Conservation (phyloP, 1,140 invertebrate species). For the Drosophila nebulosa region DNA sequence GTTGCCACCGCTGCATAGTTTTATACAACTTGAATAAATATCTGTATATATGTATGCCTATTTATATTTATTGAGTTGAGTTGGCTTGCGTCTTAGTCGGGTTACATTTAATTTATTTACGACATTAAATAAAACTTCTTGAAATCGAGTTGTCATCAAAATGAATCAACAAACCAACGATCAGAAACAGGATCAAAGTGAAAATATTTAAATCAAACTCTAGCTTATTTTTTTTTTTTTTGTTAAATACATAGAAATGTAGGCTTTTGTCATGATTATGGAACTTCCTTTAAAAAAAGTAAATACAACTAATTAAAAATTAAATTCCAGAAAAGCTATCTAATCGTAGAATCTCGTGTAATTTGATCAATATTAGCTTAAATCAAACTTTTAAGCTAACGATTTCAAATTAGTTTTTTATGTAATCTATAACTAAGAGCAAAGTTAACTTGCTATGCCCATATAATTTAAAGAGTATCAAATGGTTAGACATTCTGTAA, state of each 20-base stretch:
- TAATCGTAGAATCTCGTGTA: no score
- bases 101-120: neutral
- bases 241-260: no score
- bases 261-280: no score
- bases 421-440: no score
- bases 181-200: neutral
- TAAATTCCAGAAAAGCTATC: no score
- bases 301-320: no score
- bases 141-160: neutral
- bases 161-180: neutral
- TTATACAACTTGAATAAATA: constrained; percentile 36
- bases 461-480: constrained; percentile 11
- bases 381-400: no score
- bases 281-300: no score
- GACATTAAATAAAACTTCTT: neutral
- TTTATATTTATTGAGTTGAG: constrained; percentile 5
- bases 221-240: neutral
- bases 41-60: neutral
- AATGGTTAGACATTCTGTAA: neutral
- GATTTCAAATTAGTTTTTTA: no score
- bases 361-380: no score
- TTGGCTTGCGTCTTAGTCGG: neutral
- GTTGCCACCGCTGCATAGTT: constrained; percentile 61
- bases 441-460: no score
- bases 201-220: constrained; percentile 4